phyloP scores from a whole-genome alignment of 2,797 vertebrate genomes.

The Alfaro cultratus region DNA sequence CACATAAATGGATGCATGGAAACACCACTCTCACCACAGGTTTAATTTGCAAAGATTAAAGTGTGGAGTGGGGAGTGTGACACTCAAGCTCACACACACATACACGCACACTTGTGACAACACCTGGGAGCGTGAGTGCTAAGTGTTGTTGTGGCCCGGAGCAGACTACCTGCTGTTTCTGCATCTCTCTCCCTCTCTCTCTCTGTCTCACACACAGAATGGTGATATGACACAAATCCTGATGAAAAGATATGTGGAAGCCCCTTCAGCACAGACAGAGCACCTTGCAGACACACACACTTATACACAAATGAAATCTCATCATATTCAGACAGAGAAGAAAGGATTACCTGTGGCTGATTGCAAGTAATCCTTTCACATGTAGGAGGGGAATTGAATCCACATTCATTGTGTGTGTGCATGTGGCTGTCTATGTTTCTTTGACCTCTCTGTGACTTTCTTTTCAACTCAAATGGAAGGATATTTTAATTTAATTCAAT shows the following conservation, averaged over 20 bases:
- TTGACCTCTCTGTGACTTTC: conserved; percentile 63
- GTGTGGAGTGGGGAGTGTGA: conserved; percentile 46
- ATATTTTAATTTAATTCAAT: conserved; percentile 26
- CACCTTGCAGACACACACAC: conserved; percentile 22
- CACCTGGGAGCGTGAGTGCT: conserved; percentile 60
- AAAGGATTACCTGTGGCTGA: conserved; percentile 75
- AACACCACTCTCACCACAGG: conserved; percentile 52
- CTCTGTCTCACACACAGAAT: conserved; percentile 17
- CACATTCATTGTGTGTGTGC: conserved; percentile 48
- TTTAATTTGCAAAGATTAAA: conserved; percentile 82
- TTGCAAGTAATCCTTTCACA: conserved; percentile 65
- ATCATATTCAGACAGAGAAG: conserved; percentile 75
- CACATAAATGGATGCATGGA: conserved; percentile 15
- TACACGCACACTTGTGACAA: conserved; percentile 30
- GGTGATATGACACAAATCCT: conserved; percentile 70
- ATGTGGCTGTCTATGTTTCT: conserved; percentile 37
- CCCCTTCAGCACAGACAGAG: conserved; percentile 51
- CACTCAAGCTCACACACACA: conserved; percentile 13
- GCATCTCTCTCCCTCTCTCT: neutral
- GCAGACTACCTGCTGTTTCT: conserved; percentile 69
- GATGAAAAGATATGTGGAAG: conserved; percentile 68
- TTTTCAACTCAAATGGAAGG: conserved; percentile 36
- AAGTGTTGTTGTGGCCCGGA: conserved; percentile 71
- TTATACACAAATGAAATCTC: conserved; percentile 66
- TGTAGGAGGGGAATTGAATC: conserved; percentile 72